Percentiles rank a stretch among this genome's conserved stretches.
phyloP scores from a whole-genome alignment of 1,140 invertebrate genomes.

The Ceratina australensis region DNA sequence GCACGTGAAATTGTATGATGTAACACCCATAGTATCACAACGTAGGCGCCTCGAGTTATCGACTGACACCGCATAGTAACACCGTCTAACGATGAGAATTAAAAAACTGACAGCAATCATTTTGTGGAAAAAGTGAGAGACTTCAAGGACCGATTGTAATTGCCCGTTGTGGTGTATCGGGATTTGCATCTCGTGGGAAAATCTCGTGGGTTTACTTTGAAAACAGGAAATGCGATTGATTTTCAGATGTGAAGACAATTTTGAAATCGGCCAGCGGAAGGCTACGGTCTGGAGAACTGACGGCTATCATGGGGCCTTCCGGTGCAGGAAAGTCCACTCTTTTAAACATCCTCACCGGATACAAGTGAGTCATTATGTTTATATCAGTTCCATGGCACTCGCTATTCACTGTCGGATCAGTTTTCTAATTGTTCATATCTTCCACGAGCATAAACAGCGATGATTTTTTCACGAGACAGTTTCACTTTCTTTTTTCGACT shows the following conservation, averaged over 20 bases:
- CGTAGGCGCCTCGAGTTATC: background rate
- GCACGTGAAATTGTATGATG: background rate
- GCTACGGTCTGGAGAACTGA: slow-evolving; percentile 91
- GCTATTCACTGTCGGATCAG: background rate
- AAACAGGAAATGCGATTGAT: background rate
- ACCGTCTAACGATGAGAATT: no score
- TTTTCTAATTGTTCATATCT: background rate
- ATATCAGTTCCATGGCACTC: background rate
- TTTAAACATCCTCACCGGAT: slow-evolving; percentile 92
- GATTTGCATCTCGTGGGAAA: no score
- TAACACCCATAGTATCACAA: background rate
- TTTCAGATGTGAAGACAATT: slow-evolving; percentile 89
- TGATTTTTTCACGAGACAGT: slow-evolving; percentile 20
- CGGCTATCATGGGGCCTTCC: slow-evolving; percentile 96
- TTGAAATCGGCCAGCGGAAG: slow-evolving; percentile 91
- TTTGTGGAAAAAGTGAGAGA: no score
- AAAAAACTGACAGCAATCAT: no score
- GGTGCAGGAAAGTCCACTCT: slow-evolving; percentile 95
- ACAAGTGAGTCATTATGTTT: slow-evolving; percentile 84
- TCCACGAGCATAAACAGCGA: background rate
- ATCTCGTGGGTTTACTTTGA: no score
- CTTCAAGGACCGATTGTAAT: no score
- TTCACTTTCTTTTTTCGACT: slow-evolving; percentile 35
- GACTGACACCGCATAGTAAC: background rate
- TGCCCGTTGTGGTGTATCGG: no score